Percentiles rank a stretch among this genome's conserved stretches.
Conservation (phyloP, 2,113 vertebrate genomes). For the Poeciliopsis occidentalis region DNA sequence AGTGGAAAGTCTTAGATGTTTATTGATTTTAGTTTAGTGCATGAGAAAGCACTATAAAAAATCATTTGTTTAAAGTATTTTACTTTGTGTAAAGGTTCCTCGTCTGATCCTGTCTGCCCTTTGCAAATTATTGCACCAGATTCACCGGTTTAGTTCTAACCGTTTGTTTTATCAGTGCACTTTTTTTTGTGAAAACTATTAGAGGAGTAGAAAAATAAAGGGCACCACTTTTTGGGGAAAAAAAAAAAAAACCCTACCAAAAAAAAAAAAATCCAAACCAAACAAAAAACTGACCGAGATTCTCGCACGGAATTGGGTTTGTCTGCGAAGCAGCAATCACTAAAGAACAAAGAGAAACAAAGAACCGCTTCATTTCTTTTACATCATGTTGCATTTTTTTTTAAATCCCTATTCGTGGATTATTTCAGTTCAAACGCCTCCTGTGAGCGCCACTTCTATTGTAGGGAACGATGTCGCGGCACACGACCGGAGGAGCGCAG, state of each 20-base stretch:
- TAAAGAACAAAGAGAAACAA: background rate
- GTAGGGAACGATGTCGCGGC: constrained; percentile 44
- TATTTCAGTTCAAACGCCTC: constrained; percentile 35
- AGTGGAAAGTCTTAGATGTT: background rate
- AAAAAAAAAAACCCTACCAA: background rate
- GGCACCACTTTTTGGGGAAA: background rate
- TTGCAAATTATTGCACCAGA: background rate
- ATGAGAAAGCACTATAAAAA: background rate
- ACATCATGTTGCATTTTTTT: constrained; percentile 3
- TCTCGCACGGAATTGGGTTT: background rate
- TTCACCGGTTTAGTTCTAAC: background rate
- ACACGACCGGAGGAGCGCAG: constrained; percentile 59
- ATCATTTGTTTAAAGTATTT: background rate
- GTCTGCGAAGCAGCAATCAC: background rate
- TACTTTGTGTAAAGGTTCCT: too few species aligned
- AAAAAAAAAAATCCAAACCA: too few species aligned
- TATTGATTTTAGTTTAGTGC: background rate
- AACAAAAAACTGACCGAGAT: background rate
- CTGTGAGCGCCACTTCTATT: constrained; percentile 41
- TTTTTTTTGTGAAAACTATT: background rate
- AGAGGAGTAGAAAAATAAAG: background rate
- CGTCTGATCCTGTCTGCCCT: background rate
- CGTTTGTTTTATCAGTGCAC: background rate
- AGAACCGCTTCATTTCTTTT: background rate
- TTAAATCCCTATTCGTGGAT: constrained; percentile 25